A percentile compares a stretch with the other conserved stretches of the same genome.
Conservation (phyloP, 2,888 invertebrate genomes). For the Sarcophaga carnaria region DNA sequence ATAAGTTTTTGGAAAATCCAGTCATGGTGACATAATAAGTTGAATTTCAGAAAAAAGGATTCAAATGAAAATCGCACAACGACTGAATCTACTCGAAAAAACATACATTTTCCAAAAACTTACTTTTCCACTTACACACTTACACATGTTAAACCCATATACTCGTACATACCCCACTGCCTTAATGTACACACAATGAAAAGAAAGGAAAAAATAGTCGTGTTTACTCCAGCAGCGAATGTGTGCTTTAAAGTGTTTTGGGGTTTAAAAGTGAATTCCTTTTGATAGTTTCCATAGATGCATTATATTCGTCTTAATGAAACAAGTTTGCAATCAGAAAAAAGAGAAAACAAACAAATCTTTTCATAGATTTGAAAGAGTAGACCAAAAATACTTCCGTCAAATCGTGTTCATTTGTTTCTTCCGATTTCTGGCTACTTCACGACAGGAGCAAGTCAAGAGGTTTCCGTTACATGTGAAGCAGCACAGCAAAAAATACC, state of each 20-base stretch:
- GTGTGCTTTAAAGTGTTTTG: conserved; percentile 12
- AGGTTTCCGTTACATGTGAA: conserved; percentile 71
- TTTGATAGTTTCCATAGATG: conserved; percentile 33
- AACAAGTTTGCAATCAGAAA: not conserved
- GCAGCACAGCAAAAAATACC: not conserved
- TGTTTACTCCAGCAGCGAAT: not conserved
- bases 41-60: conserved; percentile 40
- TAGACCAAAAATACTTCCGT: conserved; percentile 61
- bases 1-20: conserved; percentile 26
- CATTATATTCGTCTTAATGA: not conserved
- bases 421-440: conserved; percentile 64
- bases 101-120: conserved; percentile 16
- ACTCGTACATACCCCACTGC: not conserved
- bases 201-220: not conserved
- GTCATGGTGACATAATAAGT: conserved; percentile 62
- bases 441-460: conserved; percentile 71
- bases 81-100: not conserved
- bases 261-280: conserved; percentile 40
- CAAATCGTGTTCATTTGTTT: conserved; percentile 59
- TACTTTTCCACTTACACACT: conserved; percentile 52
- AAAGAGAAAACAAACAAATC: not conserved
- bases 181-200: not conserved
- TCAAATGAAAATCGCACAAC: conserved; percentile 2
- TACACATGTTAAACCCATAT: conserved; percentile 32
- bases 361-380: not conserved